Conservation (phyloP, 2,113 vertebrate species). For the Sinocyclocheilus maitianheensis region DNA sequence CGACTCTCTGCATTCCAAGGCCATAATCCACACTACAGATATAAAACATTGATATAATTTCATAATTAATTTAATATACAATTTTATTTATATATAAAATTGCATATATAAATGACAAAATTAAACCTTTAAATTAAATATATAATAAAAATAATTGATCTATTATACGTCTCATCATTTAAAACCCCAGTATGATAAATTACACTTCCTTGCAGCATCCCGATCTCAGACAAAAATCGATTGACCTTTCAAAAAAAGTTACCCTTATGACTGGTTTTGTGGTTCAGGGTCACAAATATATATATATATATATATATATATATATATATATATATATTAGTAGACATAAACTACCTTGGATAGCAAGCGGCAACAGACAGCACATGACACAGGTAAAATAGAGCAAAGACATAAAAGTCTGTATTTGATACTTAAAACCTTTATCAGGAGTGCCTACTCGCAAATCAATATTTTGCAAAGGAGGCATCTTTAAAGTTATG, state of each 20-base stretch:
- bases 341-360: background rate
- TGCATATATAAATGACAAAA: background rate
- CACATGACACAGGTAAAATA: background rate
- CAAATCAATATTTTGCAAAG: slow-evolving; percentile 44
- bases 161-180: background rate
- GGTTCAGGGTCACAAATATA: too few species aligned
- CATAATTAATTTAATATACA: too few species aligned
- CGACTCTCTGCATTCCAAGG: background rate
- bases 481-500: slow-evolving; percentile 41
- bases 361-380: background rate
- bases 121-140: background rate
- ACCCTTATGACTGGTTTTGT: too few species aligned
- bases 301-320: too few species aligned
- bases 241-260: background rate
- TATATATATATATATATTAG: too few species aligned
- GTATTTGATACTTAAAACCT: slow-evolving; percentile 35
- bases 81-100: background rate
- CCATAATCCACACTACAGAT: background rate
- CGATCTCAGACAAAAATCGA: background rate
- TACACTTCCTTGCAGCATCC: background rate
- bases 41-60: background rate
- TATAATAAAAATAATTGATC: background rate
- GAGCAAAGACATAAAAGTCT: slow-evolving; percentile 19
- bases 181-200: background rate
- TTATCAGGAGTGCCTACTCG: background rate